These are phyloP conservation scores for Halcyon malimbica DNA, from an alignment of 2,113 vertebrate species.

Conservation along the genomic window DNA sequence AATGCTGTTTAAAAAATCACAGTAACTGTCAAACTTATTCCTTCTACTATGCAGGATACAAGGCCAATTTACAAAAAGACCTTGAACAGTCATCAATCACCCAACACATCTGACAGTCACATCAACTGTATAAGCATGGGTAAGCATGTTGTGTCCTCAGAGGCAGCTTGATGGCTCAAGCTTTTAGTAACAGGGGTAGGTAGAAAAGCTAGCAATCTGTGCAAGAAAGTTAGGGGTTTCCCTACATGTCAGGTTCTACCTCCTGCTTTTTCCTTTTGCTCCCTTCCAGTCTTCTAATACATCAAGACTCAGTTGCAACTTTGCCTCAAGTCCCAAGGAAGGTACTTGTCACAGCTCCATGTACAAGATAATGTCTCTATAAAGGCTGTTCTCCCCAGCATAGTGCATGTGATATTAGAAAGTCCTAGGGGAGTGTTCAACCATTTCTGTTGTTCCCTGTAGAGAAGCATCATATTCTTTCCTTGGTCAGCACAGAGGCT, in stretches of 20 bases:
- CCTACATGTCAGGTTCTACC: neutral
- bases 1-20: constrained; percentile 46
- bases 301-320: neutral
- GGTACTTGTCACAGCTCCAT: accelerated
- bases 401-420: neutral
- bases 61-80: constrained; percentile 43
- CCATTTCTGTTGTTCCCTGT: neutral
- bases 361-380: neutral
- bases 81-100: constrained; percentile 27
- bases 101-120: neutral
- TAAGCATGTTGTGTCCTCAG: neutral
- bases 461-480: neutral
- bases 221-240: neutral
- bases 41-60: constrained; percentile 15
- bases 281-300: neutral
- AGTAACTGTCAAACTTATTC: constrained; percentile 20
- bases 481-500: neutral
- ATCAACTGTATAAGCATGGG: neutral
- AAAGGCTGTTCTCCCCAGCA: neutral
- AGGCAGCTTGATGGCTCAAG: neutral
- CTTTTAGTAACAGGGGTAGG: neutral
- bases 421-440: neutral
- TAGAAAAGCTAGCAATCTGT: neutral
- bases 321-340: neutral
- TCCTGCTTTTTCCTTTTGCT: neutral